Base-by-base conservation (phyloP, 2,888 invertebrate genomes). In the Drosophila borborema region DNA sequence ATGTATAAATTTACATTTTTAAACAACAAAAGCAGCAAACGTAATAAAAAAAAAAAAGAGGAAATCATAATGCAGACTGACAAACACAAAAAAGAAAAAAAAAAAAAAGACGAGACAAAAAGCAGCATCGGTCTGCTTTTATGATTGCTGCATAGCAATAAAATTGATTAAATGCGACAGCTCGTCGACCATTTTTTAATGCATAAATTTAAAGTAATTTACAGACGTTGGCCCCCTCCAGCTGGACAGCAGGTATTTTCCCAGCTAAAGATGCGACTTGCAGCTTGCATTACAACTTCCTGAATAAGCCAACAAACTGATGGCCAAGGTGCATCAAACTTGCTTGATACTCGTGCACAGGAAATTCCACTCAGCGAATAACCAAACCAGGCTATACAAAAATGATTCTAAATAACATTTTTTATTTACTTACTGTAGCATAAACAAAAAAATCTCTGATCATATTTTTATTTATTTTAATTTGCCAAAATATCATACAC, bases 81-180 rank as follows among this genome's bases (percentile, higher is more conserved):
- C 58, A 49, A 66, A 48, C 53, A 10, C 45, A 38, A 43, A 18
- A 34, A 23, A 20, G 7, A 14, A 8, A 46, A 46, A 1, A 1
- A n/a, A n/a, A n/a, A 20, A 3, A 23, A 12, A 14, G 53, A 16
- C 18, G 20, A 40, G 49, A 38, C 16, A 10, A 75, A 54, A 61
- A 65, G 46, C 51, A 10, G 36, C 59, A 56, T 67, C 51, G 64
- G 41, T 72, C 59, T 78, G 83, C 77, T 72, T 77, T 79, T 79
- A 79, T 74, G 74, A 81, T 74, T 74, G 76, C 82, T 67, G 80
- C 70, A 62, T 64, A 65, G 86, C 82, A 88, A 91, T 91, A 91
- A 91, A 91, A 88, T 90, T 91, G 91, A 91, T 91, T 90, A 90
- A 90, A 89, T 89, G 85, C 86, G 81, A 78, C 74, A 85, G 74